phyloP scores from a whole-genome alignment of 2,113 vertebrate genomes.

The Suncus etruscus region DNA sequence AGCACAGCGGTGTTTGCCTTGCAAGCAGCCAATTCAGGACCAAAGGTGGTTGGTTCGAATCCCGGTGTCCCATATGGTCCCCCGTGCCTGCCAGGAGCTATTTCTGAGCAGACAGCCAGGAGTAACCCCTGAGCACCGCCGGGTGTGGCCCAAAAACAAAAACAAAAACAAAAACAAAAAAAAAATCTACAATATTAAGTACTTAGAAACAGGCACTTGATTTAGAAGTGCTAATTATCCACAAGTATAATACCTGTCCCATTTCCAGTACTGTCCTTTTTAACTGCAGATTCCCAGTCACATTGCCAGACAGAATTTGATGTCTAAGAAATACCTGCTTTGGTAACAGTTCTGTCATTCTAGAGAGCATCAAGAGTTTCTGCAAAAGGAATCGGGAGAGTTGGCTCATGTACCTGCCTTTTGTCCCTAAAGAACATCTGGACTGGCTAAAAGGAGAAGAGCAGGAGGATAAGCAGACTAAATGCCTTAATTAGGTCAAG shows the following conservation, averaged over 20 bases:
- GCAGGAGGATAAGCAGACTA: background rate
- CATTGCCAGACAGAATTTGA: conserved; percentile 76
- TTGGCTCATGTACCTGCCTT: background rate
- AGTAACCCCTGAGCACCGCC: too few relatives aligned
- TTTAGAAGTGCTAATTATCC: conserved; percentile 9
- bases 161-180: too few relatives aligned
- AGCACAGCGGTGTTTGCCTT: too few relatives aligned
- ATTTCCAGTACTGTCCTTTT: background rate
- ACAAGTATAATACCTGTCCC: background rate
- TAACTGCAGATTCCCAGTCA: conserved; percentile 40
- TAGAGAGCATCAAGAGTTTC: conserved; percentile 28
- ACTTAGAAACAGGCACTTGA: conserved; percentile 46
- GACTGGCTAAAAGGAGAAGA: background rate
- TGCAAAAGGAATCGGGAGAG: conserved; percentile 29
- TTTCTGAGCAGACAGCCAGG: too few relatives aligned
- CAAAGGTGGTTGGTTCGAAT: too few relatives aligned
- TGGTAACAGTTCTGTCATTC: conserved; percentile 29
- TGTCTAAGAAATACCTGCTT: conserved; percentile 73
- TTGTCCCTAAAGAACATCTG: conserved; percentile 6
- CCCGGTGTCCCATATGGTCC: too few relatives aligned
- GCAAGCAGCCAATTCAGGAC: too few relatives aligned
- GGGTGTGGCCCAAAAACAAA: too few relatives aligned
- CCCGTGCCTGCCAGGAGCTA: too few relatives aligned
- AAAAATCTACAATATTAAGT: background rate
- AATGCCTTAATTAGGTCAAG: background rate